A percentile compares a stretch with the other conserved stretches of the same genome.
Conservation (phyloP, 2,113 vertebrate genomes). For the Phylloscopus trochiloides region DNA sequence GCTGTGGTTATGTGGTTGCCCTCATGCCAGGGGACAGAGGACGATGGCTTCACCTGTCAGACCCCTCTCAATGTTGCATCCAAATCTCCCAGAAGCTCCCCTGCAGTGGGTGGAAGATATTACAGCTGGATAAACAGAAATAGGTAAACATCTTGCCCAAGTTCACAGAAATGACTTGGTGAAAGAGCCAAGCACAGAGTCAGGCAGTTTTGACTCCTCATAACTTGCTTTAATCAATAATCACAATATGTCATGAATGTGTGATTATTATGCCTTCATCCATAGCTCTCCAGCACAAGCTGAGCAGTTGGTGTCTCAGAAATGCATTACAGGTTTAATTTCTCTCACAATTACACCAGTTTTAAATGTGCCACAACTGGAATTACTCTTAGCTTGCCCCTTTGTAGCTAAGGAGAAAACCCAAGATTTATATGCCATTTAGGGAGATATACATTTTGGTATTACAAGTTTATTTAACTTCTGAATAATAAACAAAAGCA, state of each 20-base stretch:
- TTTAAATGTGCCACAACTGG: background rate
- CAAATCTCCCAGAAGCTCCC: background rate
- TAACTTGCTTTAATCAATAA: background rate
- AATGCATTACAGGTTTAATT: background rate
- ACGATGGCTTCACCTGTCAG: background rate
- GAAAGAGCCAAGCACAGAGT: background rate
- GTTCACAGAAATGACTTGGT: background rate
- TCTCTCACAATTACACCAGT: background rate
- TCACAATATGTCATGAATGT: background rate
- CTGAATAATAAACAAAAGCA: background rate
- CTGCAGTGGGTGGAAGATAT: background rate
- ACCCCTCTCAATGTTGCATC: background rate
- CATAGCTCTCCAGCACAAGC: background rate
- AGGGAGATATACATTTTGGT: background rate
- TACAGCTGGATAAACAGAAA: background rate
- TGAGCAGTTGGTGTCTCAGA: background rate
- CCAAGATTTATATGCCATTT: background rate
- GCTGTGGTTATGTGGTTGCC: background rate
- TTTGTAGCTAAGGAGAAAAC: background rate
- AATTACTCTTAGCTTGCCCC: background rate
- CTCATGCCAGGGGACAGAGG: accelerated
- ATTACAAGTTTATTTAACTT: background rate
- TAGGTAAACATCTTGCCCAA: background rate
- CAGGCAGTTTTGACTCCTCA: background rate
- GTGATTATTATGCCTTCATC: background rate